phyloP scores from a whole-genome alignment of 2,797 vertebrate genomes.

The Carduelis carduelis region DNA sequence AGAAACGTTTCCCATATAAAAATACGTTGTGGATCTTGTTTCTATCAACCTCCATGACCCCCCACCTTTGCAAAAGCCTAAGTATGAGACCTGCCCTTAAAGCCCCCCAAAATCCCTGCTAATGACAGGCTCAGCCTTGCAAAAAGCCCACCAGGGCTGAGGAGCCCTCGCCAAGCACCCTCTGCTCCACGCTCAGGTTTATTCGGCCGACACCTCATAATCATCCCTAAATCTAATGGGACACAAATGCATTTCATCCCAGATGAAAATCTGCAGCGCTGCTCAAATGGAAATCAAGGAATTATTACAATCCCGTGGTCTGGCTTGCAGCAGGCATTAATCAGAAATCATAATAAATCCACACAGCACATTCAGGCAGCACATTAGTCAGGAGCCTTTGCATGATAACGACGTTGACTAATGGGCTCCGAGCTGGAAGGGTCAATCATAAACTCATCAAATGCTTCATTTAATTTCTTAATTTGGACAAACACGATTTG shows the following conservation, averaged over 20 bases:
- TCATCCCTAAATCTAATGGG: slow-evolving; percentile 79
- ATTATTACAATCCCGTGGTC: slow-evolving; percentile 92
- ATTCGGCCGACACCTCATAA: slow-evolving; percentile 75
- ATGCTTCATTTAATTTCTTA: slow-evolving; percentile 99
- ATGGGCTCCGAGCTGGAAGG: slow-evolving; percentile 89
- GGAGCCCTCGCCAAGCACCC: not conserved
- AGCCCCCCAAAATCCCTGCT: not conserved
- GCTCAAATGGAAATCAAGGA: slow-evolving; percentile 90
- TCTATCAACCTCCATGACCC: not conserved
- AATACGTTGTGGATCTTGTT: rapidly evolving
- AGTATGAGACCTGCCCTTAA: not conserved
- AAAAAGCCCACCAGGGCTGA: not conserved
- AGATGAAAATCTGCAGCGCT: slow-evolving; percentile 81
- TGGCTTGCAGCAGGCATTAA: slow-evolving; percentile 91
- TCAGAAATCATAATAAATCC: slow-evolving; percentile 97
- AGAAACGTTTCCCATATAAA: not conserved
- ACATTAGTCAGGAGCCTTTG: slow-evolving; percentile 92
- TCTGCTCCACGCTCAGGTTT: slow-evolving; percentile 45
- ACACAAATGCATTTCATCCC: slow-evolving; percentile 87
- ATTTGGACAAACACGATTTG: slow-evolving; percentile 99
- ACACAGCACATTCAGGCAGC: slow-evolving; percentile 79
- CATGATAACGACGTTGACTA: slow-evolving; percentile 91
- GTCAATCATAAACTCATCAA: slow-evolving; percentile 99
- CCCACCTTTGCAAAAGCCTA: not conserved
- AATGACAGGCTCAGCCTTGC: not conserved